Evolutionary conservation across 2,113 vertebrate genomes (phyloP), one percentile per base, ranked within the genome.

Genomic region (Chaetorhynchus papuensis): DNA sequence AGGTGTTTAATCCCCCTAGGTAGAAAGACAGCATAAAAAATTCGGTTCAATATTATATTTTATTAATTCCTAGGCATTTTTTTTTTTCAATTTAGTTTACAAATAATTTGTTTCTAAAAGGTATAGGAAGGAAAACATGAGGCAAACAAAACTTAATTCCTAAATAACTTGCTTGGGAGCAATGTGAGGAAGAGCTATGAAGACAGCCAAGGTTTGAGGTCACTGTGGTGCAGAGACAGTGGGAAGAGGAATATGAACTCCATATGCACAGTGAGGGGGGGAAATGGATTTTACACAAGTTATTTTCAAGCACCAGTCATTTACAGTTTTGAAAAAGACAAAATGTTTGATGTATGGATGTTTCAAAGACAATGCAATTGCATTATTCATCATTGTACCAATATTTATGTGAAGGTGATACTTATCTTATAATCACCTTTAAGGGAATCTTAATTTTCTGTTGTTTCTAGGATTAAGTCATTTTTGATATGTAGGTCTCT

Each of bases 41-140:
- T 72, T 45, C 19, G 39, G 23, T 60, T 53, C 71, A 50, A 23
- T 49, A 47, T 60, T 78, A 23, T 18, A 53, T 71, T 84, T 87
- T 68, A 18, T 41, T 45, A 87, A 71, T 45, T 76, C 26, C 22
- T 50, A 80, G 26, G 33, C 11, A 4, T 57, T 80, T 68, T 57
- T 80, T 68, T 57, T 31, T 24, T 6, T 47, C 14, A 60, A 75
- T 80, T 64, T 52, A 63, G 16, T 83, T 96, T 56, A 33, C 24
- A 89, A 92, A 70, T 66, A 83, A n/a, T 84, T 87, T 94, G 15
- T 60, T 91, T 91, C 57, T 79, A 76, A 95, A 69, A 41, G 27
- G 28, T 18, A 82, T 57, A 53, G 30, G n/a, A 95, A 79, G 11
- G 26, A 91, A 94, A 84, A 85, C 21, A 65, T 0, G 3, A 95